Evolutionary conservation across 2,888 invertebrate genomes (phyloP).

Genomic region (Craniophora ligustri): DNA sequence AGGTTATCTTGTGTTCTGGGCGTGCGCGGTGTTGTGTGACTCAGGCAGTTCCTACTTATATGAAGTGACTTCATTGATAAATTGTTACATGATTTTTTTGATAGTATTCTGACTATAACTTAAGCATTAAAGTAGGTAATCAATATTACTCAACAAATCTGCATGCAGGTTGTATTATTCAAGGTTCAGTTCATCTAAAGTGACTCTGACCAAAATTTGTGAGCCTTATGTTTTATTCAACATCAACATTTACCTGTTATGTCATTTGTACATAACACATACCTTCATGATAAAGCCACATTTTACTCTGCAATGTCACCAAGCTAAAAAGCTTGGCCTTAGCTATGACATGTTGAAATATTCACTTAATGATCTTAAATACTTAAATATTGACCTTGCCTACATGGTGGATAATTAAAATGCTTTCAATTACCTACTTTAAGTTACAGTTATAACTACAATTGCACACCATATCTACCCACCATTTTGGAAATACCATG

Average conservation of each 20-base stretch:
- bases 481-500: conserved; percentile 46
- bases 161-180: conserved; percentile 17
- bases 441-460: too few species aligned
- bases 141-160: conserved; percentile 13
- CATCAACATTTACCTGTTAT: conserved; percentile 30
- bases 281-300: neutral
- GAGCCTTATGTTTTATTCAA: conserved; percentile 30
- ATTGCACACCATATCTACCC: conserved; percentile 3
- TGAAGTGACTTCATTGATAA: conserved; percentile 41
- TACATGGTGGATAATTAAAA: neutral
- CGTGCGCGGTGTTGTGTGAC: conserved; percentile 70
- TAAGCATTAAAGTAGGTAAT: conserved; percentile 11
- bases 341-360: neutral
- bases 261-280: conserved; percentile 8
- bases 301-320: conserved; percentile 4
- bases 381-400: conserved; percentile 23
- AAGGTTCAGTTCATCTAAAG: conserved; percentile 44
- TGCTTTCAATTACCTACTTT: too few species aligned
- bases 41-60: conserved; percentile 41
- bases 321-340: neutral
- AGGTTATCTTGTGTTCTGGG: conserved; percentile 73
- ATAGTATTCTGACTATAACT: conserved; percentile 16
- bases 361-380: conserved; percentile 23
- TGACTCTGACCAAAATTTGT: conserved; percentile 41
- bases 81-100: conserved; percentile 6